Percentiles rank a stretch among this genome's conserved stretches.
These are phyloP conservation scores for Sycophaga agraensis DNA, from an alignment of 1,140 invertebrate species.

Conservation along the genomic window DNA sequence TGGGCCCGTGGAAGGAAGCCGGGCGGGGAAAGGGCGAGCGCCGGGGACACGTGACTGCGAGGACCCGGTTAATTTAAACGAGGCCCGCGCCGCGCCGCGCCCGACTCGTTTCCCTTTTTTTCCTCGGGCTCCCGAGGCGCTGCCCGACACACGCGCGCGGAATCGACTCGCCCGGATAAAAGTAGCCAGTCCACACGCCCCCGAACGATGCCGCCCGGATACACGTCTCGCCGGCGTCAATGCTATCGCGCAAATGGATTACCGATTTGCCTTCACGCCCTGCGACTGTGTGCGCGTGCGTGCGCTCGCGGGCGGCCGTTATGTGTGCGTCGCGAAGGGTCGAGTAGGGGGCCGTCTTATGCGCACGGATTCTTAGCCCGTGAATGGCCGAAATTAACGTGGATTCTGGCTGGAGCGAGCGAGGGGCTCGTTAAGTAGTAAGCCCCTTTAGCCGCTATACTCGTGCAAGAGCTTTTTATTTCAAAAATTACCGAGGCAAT, in stretches of 20 bases:
- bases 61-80: conserved; percentile 34
- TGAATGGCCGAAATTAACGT: too few species aligned
- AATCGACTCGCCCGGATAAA: conserved; percentile 27
- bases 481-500: too few species aligned
- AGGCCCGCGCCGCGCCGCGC: not conserved
- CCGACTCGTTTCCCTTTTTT: not conserved
- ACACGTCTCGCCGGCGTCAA: conserved; percentile 23
- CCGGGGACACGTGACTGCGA: conserved; percentile 9
- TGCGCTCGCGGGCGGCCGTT: too few species aligned
- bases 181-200: conserved; percentile 13
- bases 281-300: too few species aligned
- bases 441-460: too few species aligned
- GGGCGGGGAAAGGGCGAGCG: not conserved
- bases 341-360: too few species aligned
- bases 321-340: too few species aligned
- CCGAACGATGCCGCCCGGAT: conserved; percentile 27
- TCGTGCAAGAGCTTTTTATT: too few species aligned
- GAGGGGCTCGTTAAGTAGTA: too few species aligned
- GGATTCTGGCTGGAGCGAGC: too few species aligned
- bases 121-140: conserved; percentile 9
- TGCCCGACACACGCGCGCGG: conserved; percentile 20
- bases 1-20: too few species aligned
- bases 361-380: too few species aligned
- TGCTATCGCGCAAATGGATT: conserved; percentile 32
- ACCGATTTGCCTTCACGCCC: conserved; percentile 8